phyloP scores from a whole-genome alignment of 1,140 invertebrate species.

The Drosophila novamexicana region DNA sequence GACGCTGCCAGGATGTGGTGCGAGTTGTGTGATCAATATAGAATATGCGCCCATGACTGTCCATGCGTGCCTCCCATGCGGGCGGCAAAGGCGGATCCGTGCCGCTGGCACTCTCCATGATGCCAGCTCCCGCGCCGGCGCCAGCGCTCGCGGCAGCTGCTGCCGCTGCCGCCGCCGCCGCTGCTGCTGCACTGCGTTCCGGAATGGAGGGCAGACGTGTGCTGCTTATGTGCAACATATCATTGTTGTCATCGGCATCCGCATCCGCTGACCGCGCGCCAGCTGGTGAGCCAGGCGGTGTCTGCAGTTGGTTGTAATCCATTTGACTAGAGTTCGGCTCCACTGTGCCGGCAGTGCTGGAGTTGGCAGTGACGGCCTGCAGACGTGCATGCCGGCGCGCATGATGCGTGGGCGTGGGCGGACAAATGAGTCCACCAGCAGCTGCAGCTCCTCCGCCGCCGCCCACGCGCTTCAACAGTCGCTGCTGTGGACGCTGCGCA shows the following conservation, averaged over 20 bases:
- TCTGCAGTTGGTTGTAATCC: conserved; percentile 61
- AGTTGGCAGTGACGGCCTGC: conserved; percentile 67
- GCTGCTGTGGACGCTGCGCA: conserved; percentile 85
- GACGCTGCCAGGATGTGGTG: conserved; percentile 96
- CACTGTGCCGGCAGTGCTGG: conserved; percentile 55
- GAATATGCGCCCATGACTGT: conserved; percentile 95
- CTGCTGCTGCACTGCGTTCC: conserved; percentile 86
- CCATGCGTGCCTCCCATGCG: conserved; percentile 96
- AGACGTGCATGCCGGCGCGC: conserved; percentile 86
- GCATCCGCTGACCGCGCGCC: not conserved
- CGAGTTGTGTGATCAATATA: conserved; percentile 96
- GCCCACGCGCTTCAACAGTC: conserved; percentile 86
- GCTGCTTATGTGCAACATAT: conserved; percentile 89
- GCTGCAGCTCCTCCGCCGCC: conserved; percentile 70
- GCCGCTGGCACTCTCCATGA: conserved; percentile 72
- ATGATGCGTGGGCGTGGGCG: conserved; percentile 93
- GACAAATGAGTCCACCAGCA: conserved; percentile 86
- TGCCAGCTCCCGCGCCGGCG: conserved; percentile 34
- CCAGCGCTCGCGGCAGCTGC: conserved; percentile 25
- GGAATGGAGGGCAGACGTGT: conserved; percentile 92
- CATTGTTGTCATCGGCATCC: conserved; percentile 80
- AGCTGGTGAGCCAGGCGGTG: conserved; percentile 44
- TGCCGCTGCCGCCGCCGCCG: conserved; percentile 51
- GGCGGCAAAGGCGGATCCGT: conserved; percentile 91
- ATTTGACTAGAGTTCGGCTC: conserved; percentile 63